Conservation (phyloP, 2,888 invertebrate genomes). For the Trisateles emortualis region DNA sequence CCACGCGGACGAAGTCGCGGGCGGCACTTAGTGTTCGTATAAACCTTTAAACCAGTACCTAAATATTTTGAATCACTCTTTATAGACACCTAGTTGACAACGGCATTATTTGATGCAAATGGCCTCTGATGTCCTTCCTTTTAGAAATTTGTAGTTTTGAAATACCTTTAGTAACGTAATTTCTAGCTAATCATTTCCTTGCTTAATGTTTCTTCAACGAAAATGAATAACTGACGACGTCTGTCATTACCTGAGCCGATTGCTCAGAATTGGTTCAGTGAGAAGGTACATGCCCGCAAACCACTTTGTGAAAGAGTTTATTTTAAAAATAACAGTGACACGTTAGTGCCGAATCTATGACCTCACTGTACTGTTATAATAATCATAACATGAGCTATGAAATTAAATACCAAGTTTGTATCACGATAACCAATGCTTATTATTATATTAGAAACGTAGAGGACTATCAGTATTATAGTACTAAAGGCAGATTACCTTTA, state of each 20-base stretch:
- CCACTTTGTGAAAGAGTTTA: not conserved
- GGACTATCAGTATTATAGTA: constrained; percentile 16
- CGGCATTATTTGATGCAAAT: too few species aligned
- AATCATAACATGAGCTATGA: constrained; percentile 7
- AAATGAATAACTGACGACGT: not conserved
- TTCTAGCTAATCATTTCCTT: too few species aligned
- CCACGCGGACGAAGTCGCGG: too few species aligned
- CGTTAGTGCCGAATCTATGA: constrained; percentile 9
- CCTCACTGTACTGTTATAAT: constrained; percentile 10
- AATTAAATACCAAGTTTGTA: constrained; percentile 7
- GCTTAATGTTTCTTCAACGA: too few species aligned
- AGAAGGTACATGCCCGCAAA: not conserved
- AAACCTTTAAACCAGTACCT: too few species aligned
- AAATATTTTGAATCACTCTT: too few species aligned
- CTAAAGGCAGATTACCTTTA: constrained; percentile 19
- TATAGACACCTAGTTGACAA: too few species aligned
- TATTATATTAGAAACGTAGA: constrained; percentile 9
- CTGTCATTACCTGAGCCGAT: not conserved
- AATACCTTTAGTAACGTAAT: too few species aligned
- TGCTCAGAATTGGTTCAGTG: not conserved
- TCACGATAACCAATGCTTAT: not conserved
- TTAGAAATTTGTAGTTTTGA: too few species aligned
- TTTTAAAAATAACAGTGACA: constrained; percentile 3
- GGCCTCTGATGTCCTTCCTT: too few species aligned
- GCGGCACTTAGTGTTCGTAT: too few species aligned